phyloP scores from a whole-genome alignment of 2,113 vertebrate genomes.

The Bostrychus sinensis region DNA sequence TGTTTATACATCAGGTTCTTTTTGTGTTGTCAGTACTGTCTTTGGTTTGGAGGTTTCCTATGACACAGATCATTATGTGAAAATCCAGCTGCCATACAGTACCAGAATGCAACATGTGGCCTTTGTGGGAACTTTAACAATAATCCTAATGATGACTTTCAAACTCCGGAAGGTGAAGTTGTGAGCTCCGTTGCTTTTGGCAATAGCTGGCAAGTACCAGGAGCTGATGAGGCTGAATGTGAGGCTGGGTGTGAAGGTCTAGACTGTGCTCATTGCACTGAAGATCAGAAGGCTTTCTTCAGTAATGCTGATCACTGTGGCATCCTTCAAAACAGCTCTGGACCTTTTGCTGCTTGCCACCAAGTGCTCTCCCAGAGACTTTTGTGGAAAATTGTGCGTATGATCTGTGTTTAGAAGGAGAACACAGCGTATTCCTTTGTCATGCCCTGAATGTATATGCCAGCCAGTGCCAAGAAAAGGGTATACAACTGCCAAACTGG shows the following conservation, averaged over 20 bases:
- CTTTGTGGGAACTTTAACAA: too few species aligned
- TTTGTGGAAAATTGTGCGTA: conserved; percentile 63
- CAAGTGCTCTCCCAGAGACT: neutral
- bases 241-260: conserved; percentile 42
- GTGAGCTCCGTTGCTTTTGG: conserved; percentile 66
- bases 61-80: too few species aligned
- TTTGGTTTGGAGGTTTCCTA: too few species aligned
- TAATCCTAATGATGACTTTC: conserved; percentile 51
- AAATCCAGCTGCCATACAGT: too few species aligned
- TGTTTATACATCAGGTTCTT: too few species aligned
- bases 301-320: conserved; percentile 48
- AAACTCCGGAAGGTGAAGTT: conserved; percentile 39
- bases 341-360: conserved; percentile 67
- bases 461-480: conserved; percentile 62
- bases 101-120: too few species aligned
- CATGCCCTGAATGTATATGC: conserved; percentile 60
- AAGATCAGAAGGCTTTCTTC: conserved; percentile 31
- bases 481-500: conserved; percentile 57
- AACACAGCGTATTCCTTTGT: conserved; percentile 67
- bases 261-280: conserved; percentile 46
- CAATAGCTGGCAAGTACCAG: conserved; percentile 55
- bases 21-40: too few species aligned
- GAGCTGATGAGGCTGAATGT: conserved; percentile 35
- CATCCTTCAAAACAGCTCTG: conserved; percentile 43
- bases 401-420: conserved; percentile 64